Base-by-base conservation (phyloP, 2,888 invertebrate species). In the Cerastoderma edule region DNA sequence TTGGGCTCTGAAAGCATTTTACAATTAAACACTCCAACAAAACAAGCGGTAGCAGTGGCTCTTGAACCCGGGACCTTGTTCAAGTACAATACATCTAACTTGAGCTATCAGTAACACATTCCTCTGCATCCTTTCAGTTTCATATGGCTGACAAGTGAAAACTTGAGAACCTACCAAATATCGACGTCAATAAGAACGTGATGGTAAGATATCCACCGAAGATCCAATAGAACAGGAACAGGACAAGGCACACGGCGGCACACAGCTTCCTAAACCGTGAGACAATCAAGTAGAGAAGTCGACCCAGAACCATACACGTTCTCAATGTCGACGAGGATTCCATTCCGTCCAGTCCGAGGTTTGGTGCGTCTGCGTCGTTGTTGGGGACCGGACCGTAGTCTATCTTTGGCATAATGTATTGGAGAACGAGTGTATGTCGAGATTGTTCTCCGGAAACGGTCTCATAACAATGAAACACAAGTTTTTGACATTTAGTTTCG, bases 151-250 rank as follows among this genome's bases (percentile, higher is more conserved):
- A n/a, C 30, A 28, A 13, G 57, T 24, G 22, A 24, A 54, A 24
- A 24, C 27, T 54, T 54, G 16, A 54, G 27, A 27, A 75, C 91
- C 93, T 94, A 96, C 97, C 96, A 93, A 96, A 94, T 56, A 95
- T 93, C 67, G 96, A 96, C 73, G 95, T 93, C 83, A 94, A 94
- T 76, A 97, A 94, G 69, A 97, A 94, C 46, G 95, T 92, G 83
- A 96, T 94, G 24, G 96, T 95, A 83, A 96, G 93, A 73, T 96
- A 90, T 87, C 96, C 95, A 69, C 97, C 97, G 92, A 96, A 96
- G 85, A 96, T 95, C 95, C 96, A 97, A 93, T 96, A 97, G 57
- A 96, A 94, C 82, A 97, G 91, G 87, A 97, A 94, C 91, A 96
- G 95, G 67, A 95, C 94, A 83, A 96, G 93, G 16, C 86, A 76